Evolutionary conservation across 2,888 invertebrate genomes (phyloP), one percentile per base, ranked within the genome.

Genomic region (Protodeltote pygarga): DNA sequence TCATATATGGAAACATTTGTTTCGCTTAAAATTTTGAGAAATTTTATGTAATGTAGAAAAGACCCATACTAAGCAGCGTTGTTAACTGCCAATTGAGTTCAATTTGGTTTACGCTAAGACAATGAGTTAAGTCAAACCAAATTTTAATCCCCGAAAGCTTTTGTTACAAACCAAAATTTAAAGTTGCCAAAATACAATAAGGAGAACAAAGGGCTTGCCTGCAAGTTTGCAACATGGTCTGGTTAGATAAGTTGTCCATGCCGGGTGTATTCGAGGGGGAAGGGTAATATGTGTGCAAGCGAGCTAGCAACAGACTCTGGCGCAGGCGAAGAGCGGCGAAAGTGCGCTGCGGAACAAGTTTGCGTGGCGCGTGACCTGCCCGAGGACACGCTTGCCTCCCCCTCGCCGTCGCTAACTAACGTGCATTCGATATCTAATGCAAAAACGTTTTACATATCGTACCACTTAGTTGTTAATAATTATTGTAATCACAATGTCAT

Each of bases 331-430:
- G 78, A 81, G 77, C 82, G 87, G 89, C 89, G 90, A 89, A 91
- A 91, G 90, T 90, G 83, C 84, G 85, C 81, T 66, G 79, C 75
- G 73, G 77, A 90, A 90, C 90, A 75, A 78, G 90, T 91, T 90
- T 88, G 84, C 76, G 79, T 80, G 77, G 79, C 84, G 86, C 89
- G 90, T 90, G 90, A 90, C 90, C 89, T 75, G 88, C 82, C 81
- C 84, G 89, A 88, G 90, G 90, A 89, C 89, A 87, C 65, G 82
- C 77, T 74, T 60, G 62, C 63, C 61, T 76, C 77, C 71, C n/a
- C 63, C 76, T 77, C 73, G 75, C 72, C 77, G 68, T 69, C 37
- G 58, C 69, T 68, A 73, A 68, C 78, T 81, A 79, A 78, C 75
- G 74, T 79, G 73, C 70, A 75, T 65, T 68, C n/a, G n/a, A n/a